Percentiles rank a stretch among this genome's conserved stretches.
Conservation (phyloP, 23 tunicate genomes). For the Aplidium turbinatum region DNA sequence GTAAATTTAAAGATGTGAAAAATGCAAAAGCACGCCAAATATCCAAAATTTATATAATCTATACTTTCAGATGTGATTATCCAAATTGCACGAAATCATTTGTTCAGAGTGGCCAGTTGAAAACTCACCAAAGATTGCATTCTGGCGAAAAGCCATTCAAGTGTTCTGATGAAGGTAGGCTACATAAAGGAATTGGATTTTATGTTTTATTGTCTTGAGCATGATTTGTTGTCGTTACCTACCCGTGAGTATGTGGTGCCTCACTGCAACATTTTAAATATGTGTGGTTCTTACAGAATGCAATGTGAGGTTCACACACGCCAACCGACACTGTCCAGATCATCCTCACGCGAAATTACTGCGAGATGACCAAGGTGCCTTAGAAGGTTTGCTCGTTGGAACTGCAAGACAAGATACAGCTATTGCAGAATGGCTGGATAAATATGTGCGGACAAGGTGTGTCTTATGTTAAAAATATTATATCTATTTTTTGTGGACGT, state of each 20-base stretch:
- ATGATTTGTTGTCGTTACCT: neutral
- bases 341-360: conserved; percentile 67
- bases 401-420: conserved; percentile 47
- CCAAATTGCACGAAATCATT: conserved; percentile 87
- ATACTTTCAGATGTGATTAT: conserved; percentile 70
- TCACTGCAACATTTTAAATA: no score
- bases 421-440: conserved; percentile 72
- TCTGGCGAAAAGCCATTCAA: conserved; percentile 92
- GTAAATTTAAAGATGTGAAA: neutral
- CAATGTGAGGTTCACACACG: conserved; percentile 83
- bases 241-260: neutral
- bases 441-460: conserved; percentile 67
- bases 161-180: conserved; percentile 70
- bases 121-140: conserved; percentile 87
- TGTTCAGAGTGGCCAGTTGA: conserved; percentile 89
- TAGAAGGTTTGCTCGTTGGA: conserved; percentile 57
- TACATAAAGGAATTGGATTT: neutral
- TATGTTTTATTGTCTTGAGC: neutral
- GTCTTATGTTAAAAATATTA: no score
- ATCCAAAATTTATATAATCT: neutral
- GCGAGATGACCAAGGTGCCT: conserved; percentile 89
- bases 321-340: conserved; percentile 88
- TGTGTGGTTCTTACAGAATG: conserved; percentile 54
- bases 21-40: neutral
- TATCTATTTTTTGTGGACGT: no score